These are phyloP conservation scores for Troglohyphantes excavatus DNA, from an alignment of 2,888 invertebrate genomes.

Conservation along the genomic window DNA sequence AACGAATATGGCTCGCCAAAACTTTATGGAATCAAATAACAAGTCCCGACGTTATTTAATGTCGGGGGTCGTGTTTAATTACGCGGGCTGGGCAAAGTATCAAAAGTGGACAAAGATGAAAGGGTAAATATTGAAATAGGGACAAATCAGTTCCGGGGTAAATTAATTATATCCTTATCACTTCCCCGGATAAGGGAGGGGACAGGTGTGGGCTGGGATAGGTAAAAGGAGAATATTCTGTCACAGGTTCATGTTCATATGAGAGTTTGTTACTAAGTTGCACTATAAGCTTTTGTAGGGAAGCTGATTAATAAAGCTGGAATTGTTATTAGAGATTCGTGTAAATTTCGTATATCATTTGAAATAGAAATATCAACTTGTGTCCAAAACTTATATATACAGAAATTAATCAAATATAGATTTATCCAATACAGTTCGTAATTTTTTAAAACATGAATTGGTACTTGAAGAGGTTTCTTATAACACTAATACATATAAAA, in stretches of 20 bases:
- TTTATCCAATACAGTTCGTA: too few species aligned
- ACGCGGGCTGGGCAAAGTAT: slow-evolving; percentile 15
- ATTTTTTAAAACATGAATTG: too few species aligned
- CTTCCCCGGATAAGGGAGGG: background rate
- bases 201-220: background rate
- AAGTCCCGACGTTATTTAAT: slow-evolving; percentile 21
- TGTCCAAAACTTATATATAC: too few species aligned
- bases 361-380: too few species aligned
- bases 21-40: slow-evolving; percentile 20
- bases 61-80: slow-evolving; percentile 34
- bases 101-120: slow-evolving; percentile 31
- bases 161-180: slow-evolving; percentile 50
- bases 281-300: background rate
- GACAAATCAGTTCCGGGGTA: background rate
- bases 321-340: background rate
- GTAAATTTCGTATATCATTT: background rate
- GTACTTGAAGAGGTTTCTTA: too few species aligned
- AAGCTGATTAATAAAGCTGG: background rate
- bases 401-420: too few species aligned
- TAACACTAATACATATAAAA: too few species aligned
- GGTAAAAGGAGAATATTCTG: background rate
- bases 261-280: background rate
- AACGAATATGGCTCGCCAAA: slow-evolving; percentile 23
- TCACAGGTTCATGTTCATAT: too few species aligned
- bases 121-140: slow-evolving; percentile 51